Conservation (phyloP, 2,797 vertebrate species). For the Sebastes minor region DNA sequence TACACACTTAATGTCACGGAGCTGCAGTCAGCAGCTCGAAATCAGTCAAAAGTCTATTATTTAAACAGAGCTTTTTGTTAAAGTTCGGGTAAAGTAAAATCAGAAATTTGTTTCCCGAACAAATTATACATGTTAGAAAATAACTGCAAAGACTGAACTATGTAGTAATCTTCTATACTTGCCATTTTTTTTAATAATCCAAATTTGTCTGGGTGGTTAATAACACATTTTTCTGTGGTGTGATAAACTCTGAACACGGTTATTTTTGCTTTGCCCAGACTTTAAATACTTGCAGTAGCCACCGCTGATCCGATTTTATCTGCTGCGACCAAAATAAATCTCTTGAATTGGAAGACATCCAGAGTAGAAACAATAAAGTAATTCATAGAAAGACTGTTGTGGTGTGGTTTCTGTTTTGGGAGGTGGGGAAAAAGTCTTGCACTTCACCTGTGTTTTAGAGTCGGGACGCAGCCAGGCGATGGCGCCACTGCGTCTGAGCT, state of each 20-base stretch:
- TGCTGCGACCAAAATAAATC: constrained; percentile 44
- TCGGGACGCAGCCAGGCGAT: constrained; percentile 95
- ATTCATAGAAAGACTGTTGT: not conserved
- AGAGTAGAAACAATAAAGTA: constrained; percentile 23
- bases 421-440: not conserved
- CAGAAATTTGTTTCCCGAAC: no score
- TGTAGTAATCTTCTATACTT: no score
- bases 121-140: no score
- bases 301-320: constrained; percentile 39
- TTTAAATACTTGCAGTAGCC: constrained; percentile 12
- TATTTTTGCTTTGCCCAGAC: no score
- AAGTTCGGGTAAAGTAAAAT: no score
- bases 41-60: constrained; percentile 32
- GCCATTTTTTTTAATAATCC: no score
- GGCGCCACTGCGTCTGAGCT: constrained; percentile 86
- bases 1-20: not conserved
- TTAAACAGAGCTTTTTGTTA: constrained; percentile 42
- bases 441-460: constrained; percentile 95
- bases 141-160: no score
- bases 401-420: not conserved
- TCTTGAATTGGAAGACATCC: constrained; percentile 17
- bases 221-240: no score
- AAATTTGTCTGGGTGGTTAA: no score
- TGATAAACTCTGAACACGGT: no score
- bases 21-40: constrained; percentile 4